phyloP scores from a whole-genome alignment of 2,888 invertebrate genomes.

The Pristionchus japonicus region DNA sequence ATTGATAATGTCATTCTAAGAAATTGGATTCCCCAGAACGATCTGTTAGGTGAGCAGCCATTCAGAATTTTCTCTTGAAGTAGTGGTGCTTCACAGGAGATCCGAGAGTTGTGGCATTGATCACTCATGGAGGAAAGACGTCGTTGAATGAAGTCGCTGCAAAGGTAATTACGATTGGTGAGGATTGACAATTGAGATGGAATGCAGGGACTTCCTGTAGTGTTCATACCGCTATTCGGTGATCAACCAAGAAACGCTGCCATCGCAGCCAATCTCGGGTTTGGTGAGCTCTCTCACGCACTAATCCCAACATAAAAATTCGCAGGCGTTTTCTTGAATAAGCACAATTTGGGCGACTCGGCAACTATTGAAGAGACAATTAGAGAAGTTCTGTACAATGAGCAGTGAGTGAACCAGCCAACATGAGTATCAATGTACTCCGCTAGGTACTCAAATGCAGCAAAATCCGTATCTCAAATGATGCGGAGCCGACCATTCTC shows the following conservation, averaged over 20 bases:
- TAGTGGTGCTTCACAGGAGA: neutral
- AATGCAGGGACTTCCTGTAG: neutral
- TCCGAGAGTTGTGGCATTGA: neutral
- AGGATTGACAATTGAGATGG: neutral
- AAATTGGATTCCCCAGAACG: neutral
- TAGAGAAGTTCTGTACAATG: neutral
- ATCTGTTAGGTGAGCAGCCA: neutral
- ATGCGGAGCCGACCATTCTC: neutral
- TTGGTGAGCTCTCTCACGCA: neutral
- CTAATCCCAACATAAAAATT: neutral
- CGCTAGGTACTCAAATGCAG: neutral
- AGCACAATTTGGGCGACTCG: neutral
- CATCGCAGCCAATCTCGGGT: neutral
- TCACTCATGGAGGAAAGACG: neutral
- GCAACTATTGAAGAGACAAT: neutral
- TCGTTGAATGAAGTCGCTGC: neutral
- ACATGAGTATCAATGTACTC: too few species aligned
- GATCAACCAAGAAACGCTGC: neutral
- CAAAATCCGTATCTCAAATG: neutral
- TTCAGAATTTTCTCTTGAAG: neutral
- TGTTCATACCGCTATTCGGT: neutral
- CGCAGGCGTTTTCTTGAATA: neutral
- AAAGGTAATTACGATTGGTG: neutral
- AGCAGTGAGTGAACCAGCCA: neutral
- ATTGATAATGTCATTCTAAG: neutral